Base-by-base conservation (phyloP, 2,113 vertebrate genomes). In the Elgaria multicarinata region DNA sequence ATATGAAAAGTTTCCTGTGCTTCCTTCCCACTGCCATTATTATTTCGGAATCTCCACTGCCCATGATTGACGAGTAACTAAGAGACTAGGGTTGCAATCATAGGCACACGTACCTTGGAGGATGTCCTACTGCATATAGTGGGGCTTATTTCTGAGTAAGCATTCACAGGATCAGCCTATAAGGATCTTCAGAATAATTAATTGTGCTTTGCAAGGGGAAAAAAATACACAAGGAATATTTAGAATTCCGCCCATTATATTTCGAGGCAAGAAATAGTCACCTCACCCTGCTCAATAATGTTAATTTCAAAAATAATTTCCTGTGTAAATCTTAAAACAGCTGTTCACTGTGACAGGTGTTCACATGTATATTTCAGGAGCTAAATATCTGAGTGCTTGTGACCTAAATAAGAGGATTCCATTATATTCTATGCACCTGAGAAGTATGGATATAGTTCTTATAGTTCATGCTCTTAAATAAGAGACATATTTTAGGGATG, bases 21-120 rank as follows among this genome's bases (percentile, higher is more conserved):
- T 85, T 74, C 14, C 62, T 58, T 44, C 53, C 22, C 6, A 39
- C 2, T 36, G 62, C 18, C 31, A 53, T 44, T 80, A 55, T 87
- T 71, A 39, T 84, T 58, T 18, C 42, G 50, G 8, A 83, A 36
- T 39, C 18, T 89, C 93, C 92, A 94, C 91, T 93, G 62, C 2
- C 18, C 31, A 7, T 87, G 26, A 4, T 58, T 39, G 46, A 16
- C 55, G 8, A 42, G 36, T 75, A 39, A 42, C 64, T 44, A 77
- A 46, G 12, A 7, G 2, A 26, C 14, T 80, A 71, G 6, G 13
- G 39, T 10, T 79, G 42, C 0, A 72, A 36, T 72, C 66, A 2
- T 36, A 13, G 55, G 46, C 12, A 39, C 46, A 79, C 8, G 28
- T 67, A 67, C 13, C 31, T 67, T 31, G 74, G 16, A 26, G 3